These are phyloP conservation scores for Drosophila setosimentum DNA, from an alignment of 2,888 invertebrate species.

Conservation along the genomic window DNA sequence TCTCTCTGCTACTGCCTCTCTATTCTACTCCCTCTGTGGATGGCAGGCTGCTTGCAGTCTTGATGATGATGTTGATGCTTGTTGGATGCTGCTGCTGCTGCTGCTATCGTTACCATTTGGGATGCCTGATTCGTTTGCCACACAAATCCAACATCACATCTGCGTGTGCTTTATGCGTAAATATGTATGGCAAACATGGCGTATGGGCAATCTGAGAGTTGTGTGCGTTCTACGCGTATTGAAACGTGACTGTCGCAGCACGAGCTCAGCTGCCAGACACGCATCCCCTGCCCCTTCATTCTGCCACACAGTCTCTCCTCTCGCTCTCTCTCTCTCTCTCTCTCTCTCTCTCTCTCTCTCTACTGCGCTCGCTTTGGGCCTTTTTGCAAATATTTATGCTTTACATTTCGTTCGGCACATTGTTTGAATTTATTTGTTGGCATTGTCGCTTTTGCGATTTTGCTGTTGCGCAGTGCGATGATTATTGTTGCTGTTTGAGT, in stretches of 20 bases:
- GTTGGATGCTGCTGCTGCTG: conserved; percentile 5
- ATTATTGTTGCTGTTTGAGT: conserved; percentile 65
- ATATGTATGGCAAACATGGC: conserved; percentile 75
- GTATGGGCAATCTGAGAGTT: conserved; percentile 72
- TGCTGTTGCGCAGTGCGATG: conserved; percentile 65
- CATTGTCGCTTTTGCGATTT: conserved; percentile 67
- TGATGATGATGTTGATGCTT: conserved; percentile 45
- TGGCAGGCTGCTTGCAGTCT: conserved; percentile 21
- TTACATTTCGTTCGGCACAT: conserved; percentile 80
- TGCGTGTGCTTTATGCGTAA: conserved; percentile 66
- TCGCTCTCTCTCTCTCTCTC: background rate
- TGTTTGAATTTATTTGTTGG: conserved; percentile 79
- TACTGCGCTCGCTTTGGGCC: conserved; percentile 45
- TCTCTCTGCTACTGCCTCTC: background rate
- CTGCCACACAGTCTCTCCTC: background rate
- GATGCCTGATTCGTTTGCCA: conserved; percentile 16
- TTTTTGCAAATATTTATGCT: conserved; percentile 80
- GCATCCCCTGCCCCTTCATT: conserved; percentile 9
- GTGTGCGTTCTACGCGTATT: conserved; percentile 55
- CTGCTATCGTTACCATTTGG: conserved; percentile 47
- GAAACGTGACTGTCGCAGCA: conserved; percentile 71
- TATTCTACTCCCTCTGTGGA: background rate
- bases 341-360: conserved; percentile 8
- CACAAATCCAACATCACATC: background rate
- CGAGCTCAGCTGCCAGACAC: conserved; percentile 69